These are phyloP conservation scores for Drosophila santomea DNA, from an alignment of 1,140 invertebrate species.

Conservation along the genomic window DNA sequence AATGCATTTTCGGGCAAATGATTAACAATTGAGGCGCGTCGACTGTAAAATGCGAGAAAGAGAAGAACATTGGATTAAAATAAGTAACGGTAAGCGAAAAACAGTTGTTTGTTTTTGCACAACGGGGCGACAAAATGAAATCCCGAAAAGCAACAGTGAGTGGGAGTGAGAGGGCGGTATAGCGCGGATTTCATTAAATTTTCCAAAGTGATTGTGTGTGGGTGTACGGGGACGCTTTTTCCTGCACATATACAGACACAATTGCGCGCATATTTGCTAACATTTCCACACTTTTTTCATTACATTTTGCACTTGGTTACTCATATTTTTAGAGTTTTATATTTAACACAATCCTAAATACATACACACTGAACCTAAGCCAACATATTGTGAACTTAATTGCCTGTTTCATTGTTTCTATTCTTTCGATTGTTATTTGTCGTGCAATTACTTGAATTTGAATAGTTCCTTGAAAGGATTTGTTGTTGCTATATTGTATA, in stretches of 20 bases:
- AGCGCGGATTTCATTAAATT: conserved; percentile 68
- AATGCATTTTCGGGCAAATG: conserved; percentile 65
- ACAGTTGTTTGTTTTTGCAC: conserved; percentile 59
- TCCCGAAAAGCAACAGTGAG: conserved; percentile 71
- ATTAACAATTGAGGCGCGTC: conserved; percentile 48
- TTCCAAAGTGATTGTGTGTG: conserved; percentile 41
- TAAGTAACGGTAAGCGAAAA: conserved; percentile 49
- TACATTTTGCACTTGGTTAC: conserved; percentile 24
- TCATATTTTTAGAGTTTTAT: conserved; percentile 45
- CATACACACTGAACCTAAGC: conserved; percentile 67
- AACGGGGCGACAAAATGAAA: conserved; percentile 62
- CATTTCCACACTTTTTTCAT: conserved; percentile 50
- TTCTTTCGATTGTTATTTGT: not conserved
- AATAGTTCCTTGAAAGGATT: not conserved
- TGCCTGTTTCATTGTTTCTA: conserved; percentile 3
- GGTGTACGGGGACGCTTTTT: conserved; percentile 43
- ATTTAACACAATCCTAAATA: conserved; percentile 47
- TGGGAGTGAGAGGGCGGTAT: conserved; percentile 12
- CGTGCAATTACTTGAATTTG: not conserved
- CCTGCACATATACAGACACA: conserved; percentile 66
- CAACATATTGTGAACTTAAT: conserved; percentile 62
- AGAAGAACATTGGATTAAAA: conserved; percentile 12
- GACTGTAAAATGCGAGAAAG: conserved; percentile 41
- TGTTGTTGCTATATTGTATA: not conserved
- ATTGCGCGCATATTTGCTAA: conserved; percentile 76